phyloP scores from a whole-genome alignment of 2,113 vertebrate species.

The Cyanoderma ruficeps region DNA sequence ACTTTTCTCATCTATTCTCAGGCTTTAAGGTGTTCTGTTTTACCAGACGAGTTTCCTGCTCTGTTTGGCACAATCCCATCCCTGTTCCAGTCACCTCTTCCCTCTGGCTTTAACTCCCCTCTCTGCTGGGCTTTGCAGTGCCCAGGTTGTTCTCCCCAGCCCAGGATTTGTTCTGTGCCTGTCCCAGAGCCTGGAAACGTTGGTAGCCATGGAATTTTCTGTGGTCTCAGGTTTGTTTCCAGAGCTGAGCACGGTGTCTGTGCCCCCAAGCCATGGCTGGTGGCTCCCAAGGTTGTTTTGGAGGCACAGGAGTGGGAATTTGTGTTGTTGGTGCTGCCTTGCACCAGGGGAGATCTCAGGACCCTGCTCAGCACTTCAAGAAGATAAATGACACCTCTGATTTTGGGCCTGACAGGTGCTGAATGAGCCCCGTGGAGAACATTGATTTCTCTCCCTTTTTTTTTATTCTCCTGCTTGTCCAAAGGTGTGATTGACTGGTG shows the following conservation, averaged over 20 bases:
- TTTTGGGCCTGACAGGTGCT: slow-evolving; percentile 11
- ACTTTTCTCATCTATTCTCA: rapidly evolving
- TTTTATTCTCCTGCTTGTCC: background rate
- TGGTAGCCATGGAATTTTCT: rapidly evolving
- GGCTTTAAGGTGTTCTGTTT: background rate
- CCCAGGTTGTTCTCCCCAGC: background rate
- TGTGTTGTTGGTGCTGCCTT: background rate
- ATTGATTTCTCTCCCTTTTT: background rate
- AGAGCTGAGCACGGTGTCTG: background rate
- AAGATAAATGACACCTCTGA: background rate
- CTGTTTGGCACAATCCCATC: too few relatives aligned
- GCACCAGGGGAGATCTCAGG: rapidly evolving
- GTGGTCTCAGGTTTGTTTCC: rapidly evolving
- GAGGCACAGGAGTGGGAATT: rapidly evolving
- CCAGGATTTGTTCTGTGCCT: background rate
- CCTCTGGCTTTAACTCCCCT: background rate
- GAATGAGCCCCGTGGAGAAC: background rate
- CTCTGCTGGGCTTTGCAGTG: background rate
- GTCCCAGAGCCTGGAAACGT: background rate
- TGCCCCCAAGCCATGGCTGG: background rate
- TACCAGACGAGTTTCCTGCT: background rate
- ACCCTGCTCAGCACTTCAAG: rapidly evolving
- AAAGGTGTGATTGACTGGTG: background rate
- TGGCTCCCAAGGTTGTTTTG: background rate
- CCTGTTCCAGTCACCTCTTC: rapidly evolving